These are phyloP conservation scores for Brachyrhaphis roseni DNA, from an alignment of 2,797 vertebrate genomes.

Conservation along the genomic window DNA sequence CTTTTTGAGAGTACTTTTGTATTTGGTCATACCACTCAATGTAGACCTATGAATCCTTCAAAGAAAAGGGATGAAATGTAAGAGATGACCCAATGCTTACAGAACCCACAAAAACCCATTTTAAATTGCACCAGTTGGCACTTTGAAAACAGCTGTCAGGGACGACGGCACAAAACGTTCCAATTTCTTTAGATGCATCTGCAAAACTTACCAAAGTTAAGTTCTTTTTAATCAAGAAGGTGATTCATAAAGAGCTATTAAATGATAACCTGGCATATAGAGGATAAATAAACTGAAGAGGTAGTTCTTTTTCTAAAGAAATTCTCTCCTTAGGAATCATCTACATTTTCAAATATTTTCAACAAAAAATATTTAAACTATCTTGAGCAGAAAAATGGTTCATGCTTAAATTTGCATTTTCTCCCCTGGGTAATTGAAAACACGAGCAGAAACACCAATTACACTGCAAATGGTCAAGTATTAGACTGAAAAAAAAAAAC, in stretches of 20 bases:
- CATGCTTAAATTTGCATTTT: background rate
- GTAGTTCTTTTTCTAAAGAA: background rate
- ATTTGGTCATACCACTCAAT: conserved; percentile 1
- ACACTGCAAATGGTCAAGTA: background rate
- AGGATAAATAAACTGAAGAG: background rate
- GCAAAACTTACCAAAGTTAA: background rate
- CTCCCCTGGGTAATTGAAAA: background rate
- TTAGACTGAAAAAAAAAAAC: background rate
- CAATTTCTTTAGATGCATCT: background rate
- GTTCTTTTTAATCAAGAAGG: background rate
- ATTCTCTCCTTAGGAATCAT: background rate
- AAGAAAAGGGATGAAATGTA: background rate
- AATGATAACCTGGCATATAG: background rate
- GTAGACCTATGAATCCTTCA: background rate
- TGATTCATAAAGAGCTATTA: background rate
- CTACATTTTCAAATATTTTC: background rate
- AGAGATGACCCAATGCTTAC: background rate
- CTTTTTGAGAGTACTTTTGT: background rate
- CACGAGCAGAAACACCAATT: background rate
- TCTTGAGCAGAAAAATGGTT: background rate
- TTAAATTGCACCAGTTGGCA: background rate
- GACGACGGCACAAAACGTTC: background rate
- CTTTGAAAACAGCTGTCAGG: background rate
- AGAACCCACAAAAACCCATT: background rate
- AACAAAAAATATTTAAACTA: background rate